Evolutionary conservation across 1,140 invertebrate species (phyloP), one percentile per base, ranked within the genome.

Genomic region (Oppia nitens): DNA sequence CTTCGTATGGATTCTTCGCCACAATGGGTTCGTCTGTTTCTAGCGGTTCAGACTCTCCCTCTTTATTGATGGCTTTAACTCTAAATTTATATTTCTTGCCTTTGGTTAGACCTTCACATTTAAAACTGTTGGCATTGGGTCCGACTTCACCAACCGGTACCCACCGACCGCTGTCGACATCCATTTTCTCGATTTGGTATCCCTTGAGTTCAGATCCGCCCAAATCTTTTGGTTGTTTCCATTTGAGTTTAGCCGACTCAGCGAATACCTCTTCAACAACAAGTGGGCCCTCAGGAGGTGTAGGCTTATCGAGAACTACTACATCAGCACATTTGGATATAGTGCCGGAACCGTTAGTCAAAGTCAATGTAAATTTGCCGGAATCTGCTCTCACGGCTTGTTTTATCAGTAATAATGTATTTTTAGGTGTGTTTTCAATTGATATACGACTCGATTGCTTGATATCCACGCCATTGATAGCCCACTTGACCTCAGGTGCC

Each of bases 81-180:
- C 93, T 77, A 80, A 98, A 98, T 75, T 97, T 96, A 74, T 99
- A 99, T 4, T 88, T 87, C 72, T 98, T 96, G 52, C 92, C 87
- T 72, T 94, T 86, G 64, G 87, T 81, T 27, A 94, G 74, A 11
- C 88, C 88, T 25, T 82, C 84, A 3, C 93, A 79, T 64, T 85
- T 87, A 2, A 84, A 85, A 71, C 85, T 82, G 0, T 84, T 82
- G 60, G 83, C 82, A 1, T 95, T 53, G 78, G 78, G 67, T 92
- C 73, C 73, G 29, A 83, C 82, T 66, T 83, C 80, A 23, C 82
- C 88, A 67, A 87, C 90, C 9, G 88, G 84, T 49, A 93, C 77
- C 90, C 90, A 94, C 76, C 86, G 83, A 6, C 87, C 87, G 45
- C 87, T 89, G 32, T 87, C 77, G 17, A 86, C 85, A 75, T 92